Conservation (phyloP, 2,888 invertebrate species). For the Scrobipalpa atriplicella region DNA sequence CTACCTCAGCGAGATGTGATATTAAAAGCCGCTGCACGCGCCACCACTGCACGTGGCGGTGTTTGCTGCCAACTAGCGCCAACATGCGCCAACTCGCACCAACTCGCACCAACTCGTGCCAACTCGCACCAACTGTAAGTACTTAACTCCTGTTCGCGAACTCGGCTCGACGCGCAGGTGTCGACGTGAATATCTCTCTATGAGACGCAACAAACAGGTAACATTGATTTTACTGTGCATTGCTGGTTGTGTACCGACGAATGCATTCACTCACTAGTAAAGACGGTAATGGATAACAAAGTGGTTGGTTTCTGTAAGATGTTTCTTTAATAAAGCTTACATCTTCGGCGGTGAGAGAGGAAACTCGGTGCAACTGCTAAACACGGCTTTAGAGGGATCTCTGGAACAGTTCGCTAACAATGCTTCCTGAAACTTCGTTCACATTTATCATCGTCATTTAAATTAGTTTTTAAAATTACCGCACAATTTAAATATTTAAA, state of each 20-base stretch:
- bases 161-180: constrained; percentile 16
- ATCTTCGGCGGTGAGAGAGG: neutral
- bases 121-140: constrained; percentile 6
- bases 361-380: constrained; percentile 10
- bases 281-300: neutral
- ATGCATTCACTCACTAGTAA: neutral
- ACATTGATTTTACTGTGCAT: neutral
- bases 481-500: too few relatives aligned
- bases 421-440: neutral
- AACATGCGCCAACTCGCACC: neutral
- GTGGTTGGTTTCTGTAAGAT: neutral
- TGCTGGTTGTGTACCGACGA: neutral
- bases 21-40: neutral
- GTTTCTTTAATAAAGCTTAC: neutral
- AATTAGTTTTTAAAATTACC: neutral
- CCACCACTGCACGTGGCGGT: constrained; percentile 2
- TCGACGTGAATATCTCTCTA: constrained; percentile 10
- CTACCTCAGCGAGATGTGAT: neutral
- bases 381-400: constrained; percentile 17
- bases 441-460: neutral
- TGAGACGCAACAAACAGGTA: neutral
- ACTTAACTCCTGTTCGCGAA: constrained; percentile 20
- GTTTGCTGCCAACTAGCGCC: neutral
- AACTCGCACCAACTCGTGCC: constrained; percentile 5
- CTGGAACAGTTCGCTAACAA: constrained; percentile 10